Conservation (phyloP, 2,888 invertebrate genomes). For the Nomada goodeniana region DNA sequence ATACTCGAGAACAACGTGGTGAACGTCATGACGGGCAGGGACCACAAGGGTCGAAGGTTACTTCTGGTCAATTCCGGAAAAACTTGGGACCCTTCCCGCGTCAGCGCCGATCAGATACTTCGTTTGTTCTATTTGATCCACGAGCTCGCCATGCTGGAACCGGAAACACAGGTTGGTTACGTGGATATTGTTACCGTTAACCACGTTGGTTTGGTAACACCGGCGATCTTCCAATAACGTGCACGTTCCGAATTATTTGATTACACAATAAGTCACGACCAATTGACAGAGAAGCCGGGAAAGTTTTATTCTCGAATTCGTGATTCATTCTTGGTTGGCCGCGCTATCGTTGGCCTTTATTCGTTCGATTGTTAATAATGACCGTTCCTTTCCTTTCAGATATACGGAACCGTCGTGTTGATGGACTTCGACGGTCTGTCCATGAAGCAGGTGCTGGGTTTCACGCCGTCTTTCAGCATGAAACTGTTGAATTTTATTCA, state of each 20-base stretch:
- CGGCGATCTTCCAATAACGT: neutral
- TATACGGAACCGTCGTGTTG: conserved; percentile 92
- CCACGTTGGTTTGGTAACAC: neutral
- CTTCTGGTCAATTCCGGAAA: conserved; percentile 90
- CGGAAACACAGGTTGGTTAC: conserved; percentile 87
- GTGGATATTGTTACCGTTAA: neutral
- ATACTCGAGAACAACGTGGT: conserved; percentile 91
- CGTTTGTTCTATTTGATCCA: conserved; percentile 92
- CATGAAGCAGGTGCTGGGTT: conserved; percentile 90
- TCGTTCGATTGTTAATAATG: neutral
- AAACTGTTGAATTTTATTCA: conserved; percentile 92
- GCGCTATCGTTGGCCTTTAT: neutral
- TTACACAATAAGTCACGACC: neutral
- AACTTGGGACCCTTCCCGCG: conserved; percentile 91
- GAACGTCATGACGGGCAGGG: conserved; percentile 91
- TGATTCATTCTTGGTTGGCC: neutral
- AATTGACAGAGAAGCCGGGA: too few relatives aligned
- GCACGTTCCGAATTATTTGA: neutral
- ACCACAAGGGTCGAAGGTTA: conserved; percentile 91
- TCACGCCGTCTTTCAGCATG: conserved; percentile 91
- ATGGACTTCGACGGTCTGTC: conserved; percentile 93
- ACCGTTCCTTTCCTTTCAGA: conserved; percentile 76
- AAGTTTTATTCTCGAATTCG: neutral
- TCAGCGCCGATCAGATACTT: conserved; percentile 91
- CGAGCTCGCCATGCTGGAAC: conserved; percentile 90